Base-by-base conservation (phyloP, 2,797 vertebrate genomes). In the Galago senegalensis region DNA sequence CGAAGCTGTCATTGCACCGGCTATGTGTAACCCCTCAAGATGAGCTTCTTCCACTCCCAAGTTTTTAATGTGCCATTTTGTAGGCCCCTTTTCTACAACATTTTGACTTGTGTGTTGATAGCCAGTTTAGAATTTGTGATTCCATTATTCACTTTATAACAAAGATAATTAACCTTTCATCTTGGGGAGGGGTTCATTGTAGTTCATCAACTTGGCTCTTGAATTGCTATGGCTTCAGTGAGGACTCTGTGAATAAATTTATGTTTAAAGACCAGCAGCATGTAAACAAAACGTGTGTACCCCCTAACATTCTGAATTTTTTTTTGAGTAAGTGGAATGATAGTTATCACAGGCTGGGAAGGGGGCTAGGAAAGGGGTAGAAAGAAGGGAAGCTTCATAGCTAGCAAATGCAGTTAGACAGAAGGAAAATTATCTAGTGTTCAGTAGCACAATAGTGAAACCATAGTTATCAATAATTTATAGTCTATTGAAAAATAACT, bases 61-160 rank as follows among this genome's bases (percentile, higher is more conserved):
- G 20, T 75, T 87, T 82, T 61, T 53, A 69, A 7, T 13, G 0
- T 96, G 81, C 20, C 73, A 79, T 98, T 96, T 83, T 89, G 29
- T 31, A 90, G 16, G n/a, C 89, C 67, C 92, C 89, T 95, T 96
- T 92, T 69, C 83, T 86, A 89, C 77, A 17, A 25, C 29, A 69
- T 14, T 70, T 5, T 3, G 37, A 23, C 29, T 37, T 93, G 76
- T 58, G 29, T 83, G 29, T 92, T 92, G 31, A 29, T 37, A n/a
- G 53, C 58, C 34, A 79, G 31, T 97, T 97, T 97, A 90, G 80
- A 97, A 87, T 77, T 91, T 94, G 83, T 72, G 31, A 86, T 96
- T 53, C 40, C 69, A 60, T 95, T 90, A 65, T 96, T 95, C 94
- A 80, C 92, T 91, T 31, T 77, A 56, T 96, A 96, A 79, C 88